Evolutionary conservation across 2,888 invertebrate genomes (phyloP), one percentile per base, ranked within the genome.

Genomic region (Pachydiplax longipennis): DNA sequence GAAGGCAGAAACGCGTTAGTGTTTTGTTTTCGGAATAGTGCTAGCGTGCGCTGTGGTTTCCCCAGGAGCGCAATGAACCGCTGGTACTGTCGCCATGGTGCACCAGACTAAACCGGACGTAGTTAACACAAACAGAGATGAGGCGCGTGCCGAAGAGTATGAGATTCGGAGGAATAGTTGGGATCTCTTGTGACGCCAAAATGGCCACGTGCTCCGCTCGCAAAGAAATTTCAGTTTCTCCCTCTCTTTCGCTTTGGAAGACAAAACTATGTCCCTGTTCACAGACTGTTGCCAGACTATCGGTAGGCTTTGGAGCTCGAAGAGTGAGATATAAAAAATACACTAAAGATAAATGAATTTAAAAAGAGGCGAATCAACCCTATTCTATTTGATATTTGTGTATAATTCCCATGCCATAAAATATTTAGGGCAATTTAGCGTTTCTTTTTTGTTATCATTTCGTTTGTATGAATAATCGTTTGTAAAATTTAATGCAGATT

Each of bases 51-150:
- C 73, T 73, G 65, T 65, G 65, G 65, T 22, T 65, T 65, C 65
- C 65, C 25, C 25, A 25, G 73, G 31, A 73, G 73, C 73, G 31
- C 73, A 73, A 31, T 73, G 25, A 73, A 73, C 73, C 73, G 25
- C 4, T 22, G 73, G 73, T 73, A 73, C 73, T 73, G 73, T 73
- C 73, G 73, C 73, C 73, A 25, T 2, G 2, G 73, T 12, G 73
- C 31, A 18, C 61, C 61, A 87, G 87, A 87, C 87, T 87, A 87
- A 87, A 87, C 87, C 87, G 87, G 87, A 87, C 87, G 87, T 61
- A 61, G 87, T 87, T 87, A 65, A 87, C 87, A 87, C 87, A 87
- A 87, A 87, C 87, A 87, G 58, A 87, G 35, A 83, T 53, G 53
- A 58, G 87, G 87, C 87, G 87, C 87, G 87, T 87, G 87, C 87